Percentiles rank a stretch among this genome's conserved stretches.
Evolutionary conservation across 2,113 vertebrate genomes (phyloP).

Genomic region (Polyodon spathula): DNA sequence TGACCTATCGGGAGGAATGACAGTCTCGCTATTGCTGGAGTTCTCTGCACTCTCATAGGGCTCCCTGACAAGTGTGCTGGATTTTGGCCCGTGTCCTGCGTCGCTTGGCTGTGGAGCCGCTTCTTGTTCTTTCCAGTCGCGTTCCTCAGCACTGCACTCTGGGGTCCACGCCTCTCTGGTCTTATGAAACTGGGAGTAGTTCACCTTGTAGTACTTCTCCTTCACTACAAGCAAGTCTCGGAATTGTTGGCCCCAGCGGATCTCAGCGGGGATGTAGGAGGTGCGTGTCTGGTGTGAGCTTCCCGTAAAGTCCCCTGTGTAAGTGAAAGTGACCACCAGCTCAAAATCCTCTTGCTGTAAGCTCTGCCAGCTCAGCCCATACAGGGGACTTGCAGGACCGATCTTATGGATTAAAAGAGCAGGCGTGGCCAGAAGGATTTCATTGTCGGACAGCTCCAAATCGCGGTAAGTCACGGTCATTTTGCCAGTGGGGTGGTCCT

Average conservation of each 20-base stretch:
- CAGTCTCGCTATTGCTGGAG: too few relatives aligned
- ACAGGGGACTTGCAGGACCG: slow-evolving; percentile 70
- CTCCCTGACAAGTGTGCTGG: too few relatives aligned
- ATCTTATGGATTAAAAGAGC: slow-evolving; percentile 78
- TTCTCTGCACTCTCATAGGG: too few relatives aligned
- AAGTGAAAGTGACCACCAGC: slow-evolving; percentile 85
- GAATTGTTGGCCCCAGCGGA: slow-evolving; percentile 88
- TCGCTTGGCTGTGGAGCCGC: slow-evolving; percentile 4
- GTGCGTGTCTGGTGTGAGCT: slow-evolving; percentile 87
- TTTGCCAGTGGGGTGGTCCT: slow-evolving; percentile 57
- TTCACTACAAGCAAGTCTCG: slow-evolving; percentile 74
- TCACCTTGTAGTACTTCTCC: slow-evolving; percentile 73
- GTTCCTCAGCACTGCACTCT: slow-evolving; percentile 69
- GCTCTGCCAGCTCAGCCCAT: slow-evolving; percentile 62
- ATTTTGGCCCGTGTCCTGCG: not conserved
- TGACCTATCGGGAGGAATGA: too few relatives aligned
- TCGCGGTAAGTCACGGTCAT: slow-evolving; percentile 69
- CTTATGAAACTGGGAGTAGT: slow-evolving; percentile 82
- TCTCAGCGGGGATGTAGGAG: slow-evolving; percentile 75
- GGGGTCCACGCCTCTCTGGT: slow-evolving; percentile 74
- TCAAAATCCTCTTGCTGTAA: slow-evolving; percentile 78
- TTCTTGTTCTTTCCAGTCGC: slow-evolving; percentile 61
- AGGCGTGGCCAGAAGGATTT: slow-evolving; percentile 74
- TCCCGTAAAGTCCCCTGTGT: slow-evolving; percentile 81
- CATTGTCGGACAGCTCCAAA: slow-evolving; percentile 65